These are phyloP conservation scores for Euura lappo DNA, from an alignment of 1,140 invertebrate genomes.

Conservation along the genomic window DNA sequence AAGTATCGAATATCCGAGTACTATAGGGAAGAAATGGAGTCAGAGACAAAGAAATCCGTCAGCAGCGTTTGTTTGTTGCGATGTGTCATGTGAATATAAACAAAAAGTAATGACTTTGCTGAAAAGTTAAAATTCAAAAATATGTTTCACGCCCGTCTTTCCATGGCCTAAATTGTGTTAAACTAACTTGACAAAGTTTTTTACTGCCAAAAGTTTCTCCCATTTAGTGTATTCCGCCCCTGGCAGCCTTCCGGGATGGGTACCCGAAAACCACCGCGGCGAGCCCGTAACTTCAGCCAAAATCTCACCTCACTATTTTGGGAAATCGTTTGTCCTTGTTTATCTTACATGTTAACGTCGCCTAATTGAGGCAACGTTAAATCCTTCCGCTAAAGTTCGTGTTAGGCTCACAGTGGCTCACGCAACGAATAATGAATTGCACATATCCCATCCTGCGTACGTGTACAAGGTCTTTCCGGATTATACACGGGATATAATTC, in stretches of 20 bases:
- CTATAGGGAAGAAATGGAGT: too few species aligned
- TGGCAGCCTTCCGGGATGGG: neutral
- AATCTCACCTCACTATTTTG: neutral
- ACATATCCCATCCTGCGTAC: too few species aligned
- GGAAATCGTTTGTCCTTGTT: neutral
- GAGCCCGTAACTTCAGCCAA: neutral
- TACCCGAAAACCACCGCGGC: neutral
- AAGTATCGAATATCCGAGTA: too few species aligned
- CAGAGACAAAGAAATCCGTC: too few species aligned
- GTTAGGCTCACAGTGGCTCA: too few species aligned
- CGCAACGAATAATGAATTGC: too few species aligned
- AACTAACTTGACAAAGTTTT: neutral
- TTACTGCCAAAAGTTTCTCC: neutral
- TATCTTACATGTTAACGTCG: neutral
- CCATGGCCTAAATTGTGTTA: neutral
- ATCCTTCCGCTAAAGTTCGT: too few species aligned
- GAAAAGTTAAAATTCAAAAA: neutral
- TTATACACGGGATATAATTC: too few species aligned
- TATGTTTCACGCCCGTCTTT: neutral
- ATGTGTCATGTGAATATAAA: neutral
- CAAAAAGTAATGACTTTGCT: too few species aligned
- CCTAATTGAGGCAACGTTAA: too few species aligned
- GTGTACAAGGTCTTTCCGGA: too few species aligned
- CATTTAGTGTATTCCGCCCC: neutral
- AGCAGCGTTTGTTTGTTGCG: neutral